Conservation (phyloP, 2,797 vertebrate species). For the Miichthys miiuy region DNA sequence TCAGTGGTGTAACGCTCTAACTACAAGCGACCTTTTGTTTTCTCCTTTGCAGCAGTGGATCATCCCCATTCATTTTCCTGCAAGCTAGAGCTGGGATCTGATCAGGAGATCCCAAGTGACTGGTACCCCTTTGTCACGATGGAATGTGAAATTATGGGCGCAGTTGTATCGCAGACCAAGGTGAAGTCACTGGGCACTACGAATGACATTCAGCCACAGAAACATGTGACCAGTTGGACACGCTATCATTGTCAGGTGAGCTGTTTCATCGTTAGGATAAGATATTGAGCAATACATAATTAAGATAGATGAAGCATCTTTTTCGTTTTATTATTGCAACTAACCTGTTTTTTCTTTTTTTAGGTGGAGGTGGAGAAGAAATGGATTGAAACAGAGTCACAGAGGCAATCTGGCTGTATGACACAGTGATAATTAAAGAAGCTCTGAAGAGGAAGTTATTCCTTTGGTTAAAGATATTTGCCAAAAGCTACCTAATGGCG, state of each 20-base stretch:
- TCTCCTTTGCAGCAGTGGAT: slow-evolving; percentile 86
- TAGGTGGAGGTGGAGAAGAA: slow-evolving; percentile 99
- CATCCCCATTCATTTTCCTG: slow-evolving; percentile 96
- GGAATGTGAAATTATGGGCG: slow-evolving; percentile 91
- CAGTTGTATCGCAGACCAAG: slow-evolving; percentile 89
- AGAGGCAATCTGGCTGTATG: slow-evolving; percentile 88
- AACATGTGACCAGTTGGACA: slow-evolving; percentile 89
- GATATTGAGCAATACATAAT: neutral
- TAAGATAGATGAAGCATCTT: neutral
- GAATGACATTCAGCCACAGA: slow-evolving; percentile 95
- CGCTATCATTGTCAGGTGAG: slow-evolving; percentile 94
- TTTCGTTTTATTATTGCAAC: neutral
- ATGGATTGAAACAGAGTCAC: slow-evolving; percentile 91
- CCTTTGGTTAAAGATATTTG: slow-evolving; percentile 36
- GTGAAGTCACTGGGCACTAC: slow-evolving; percentile 92
- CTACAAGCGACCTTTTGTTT: slow-evolving; percentile 48
- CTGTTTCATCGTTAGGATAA: neutral
- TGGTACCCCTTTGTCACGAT: slow-evolving; percentile 95
- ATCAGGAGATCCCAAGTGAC: slow-evolving; percentile 94
- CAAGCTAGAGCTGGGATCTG: slow-evolving; percentile 96
- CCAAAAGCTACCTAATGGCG: slow-evolving; percentile 33
- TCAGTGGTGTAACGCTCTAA: slow-evolving; percentile 21
- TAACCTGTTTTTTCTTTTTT: slow-evolving; percentile 32
- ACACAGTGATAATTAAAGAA: slow-evolving; percentile 86
- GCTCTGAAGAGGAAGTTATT: slow-evolving; percentile 32